Conservation (phyloP, 2,797 vertebrate genomes). For the Coregonus suidteri region DNA sequence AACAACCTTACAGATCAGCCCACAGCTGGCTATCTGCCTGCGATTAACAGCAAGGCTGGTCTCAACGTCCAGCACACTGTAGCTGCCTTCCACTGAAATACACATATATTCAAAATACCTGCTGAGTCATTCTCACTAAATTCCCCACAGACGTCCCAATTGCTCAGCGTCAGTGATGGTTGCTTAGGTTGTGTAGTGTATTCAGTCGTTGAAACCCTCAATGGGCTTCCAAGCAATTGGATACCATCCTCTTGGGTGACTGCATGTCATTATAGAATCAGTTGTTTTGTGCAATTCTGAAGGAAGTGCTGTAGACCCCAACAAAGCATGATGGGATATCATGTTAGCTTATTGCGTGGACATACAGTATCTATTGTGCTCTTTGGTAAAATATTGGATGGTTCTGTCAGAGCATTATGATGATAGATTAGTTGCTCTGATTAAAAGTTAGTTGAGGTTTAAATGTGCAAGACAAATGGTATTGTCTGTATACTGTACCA, state of each 20-base stretch:
- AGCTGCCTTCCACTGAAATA: slow-evolving; percentile 7
- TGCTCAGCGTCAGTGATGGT: slow-evolving; percentile 36
- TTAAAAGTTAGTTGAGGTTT: neutral
- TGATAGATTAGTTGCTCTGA: neutral
- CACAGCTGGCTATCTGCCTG: neutral
- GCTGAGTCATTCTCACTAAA: slow-evolving; percentile 6
- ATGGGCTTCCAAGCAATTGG: neutral
- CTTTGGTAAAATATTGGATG: neutral
- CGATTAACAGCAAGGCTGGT: neutral
- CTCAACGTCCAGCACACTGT: neutral
- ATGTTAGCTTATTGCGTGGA: neutral
- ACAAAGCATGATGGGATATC: neutral
- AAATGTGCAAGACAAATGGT: neutral
- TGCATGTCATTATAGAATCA: neutral
- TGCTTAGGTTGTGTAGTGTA: slow-evolving; percentile 26
- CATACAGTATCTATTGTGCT: neutral
- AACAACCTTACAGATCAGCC: neutral
- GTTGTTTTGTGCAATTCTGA: neutral
- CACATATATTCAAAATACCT: slow-evolving; percentile 1
- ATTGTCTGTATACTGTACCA: neutral
- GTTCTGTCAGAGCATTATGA: neutral
- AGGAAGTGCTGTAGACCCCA: neutral
- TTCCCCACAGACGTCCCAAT: neutral
- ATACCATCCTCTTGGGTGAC: neutral
- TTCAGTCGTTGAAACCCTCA: neutral